Conservation (phyloP, 2,113 vertebrate genomes). For the Cyanistes caeruleus region DNA sequence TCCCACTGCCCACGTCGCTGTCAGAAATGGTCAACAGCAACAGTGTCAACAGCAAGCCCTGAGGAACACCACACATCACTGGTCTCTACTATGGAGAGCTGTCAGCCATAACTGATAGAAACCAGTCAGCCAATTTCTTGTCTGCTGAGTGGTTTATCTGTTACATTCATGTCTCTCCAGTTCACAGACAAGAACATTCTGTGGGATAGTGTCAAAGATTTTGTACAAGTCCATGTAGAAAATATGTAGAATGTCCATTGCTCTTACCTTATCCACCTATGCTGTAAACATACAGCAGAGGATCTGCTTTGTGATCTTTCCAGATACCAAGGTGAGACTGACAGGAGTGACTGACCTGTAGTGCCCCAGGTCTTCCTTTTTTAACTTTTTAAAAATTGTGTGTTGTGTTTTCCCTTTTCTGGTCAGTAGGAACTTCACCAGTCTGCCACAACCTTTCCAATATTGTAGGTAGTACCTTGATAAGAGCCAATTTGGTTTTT, state of each 20-base stretch:
- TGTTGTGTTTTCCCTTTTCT: background rate
- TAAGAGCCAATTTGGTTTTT: background rate
- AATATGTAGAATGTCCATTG: accelerated
- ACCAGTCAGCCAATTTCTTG: background rate
- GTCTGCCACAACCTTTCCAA: background rate
- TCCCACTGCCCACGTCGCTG: background rate
- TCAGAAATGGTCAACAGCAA: background rate
- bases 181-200: background rate
- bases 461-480: too few species aligned
- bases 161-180: background rate
- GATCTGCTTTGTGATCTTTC: background rate
- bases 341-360: background rate
- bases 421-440: background rate
- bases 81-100: accelerated
- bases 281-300: background rate
- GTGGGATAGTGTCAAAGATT: background rate
- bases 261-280: background rate
- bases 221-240: background rate
- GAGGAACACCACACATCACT: background rate
- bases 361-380: background rate
- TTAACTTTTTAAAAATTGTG: background rate
- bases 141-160: background rate
- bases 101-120: background rate
- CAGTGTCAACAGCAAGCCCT: background rate
- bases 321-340: background rate